Conservation (phyloP, 2,888 invertebrate species). For the Lepidonotus clava region DNA sequence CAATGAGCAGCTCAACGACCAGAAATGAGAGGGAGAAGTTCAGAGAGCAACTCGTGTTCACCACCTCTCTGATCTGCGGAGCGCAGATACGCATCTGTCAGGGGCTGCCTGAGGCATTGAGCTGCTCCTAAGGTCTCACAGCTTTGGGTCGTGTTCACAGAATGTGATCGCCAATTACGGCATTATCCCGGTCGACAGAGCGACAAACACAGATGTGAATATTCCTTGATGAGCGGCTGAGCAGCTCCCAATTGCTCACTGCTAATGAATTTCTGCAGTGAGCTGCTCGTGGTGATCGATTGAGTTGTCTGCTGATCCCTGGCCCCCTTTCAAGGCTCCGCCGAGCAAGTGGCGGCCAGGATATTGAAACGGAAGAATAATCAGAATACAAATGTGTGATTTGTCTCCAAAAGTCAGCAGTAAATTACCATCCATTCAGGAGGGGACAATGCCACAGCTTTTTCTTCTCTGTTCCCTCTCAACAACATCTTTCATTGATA, state of each 20-base stretch:
- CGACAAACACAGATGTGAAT: conserved; percentile 12
- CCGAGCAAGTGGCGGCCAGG: not conserved
- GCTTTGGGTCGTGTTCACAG: not conserved
- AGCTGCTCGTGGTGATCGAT: not conserved
- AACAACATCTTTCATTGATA: no score
- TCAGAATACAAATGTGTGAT: conserved; percentile 46
- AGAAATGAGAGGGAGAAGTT: no score
- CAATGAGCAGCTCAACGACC: no score
- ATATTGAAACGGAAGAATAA: conserved; percentile 38
- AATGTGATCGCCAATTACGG: conserved; percentile 38
- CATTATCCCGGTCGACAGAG: not conserved
- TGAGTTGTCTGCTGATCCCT: not conserved
- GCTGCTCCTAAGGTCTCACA: no score
- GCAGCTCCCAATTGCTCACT: not conserved
- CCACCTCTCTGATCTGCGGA: no score
- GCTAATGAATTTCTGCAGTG: conserved; percentile 26
- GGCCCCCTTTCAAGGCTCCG: not conserved
- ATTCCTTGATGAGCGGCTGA: conserved; percentile 34
- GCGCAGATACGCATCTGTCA: no score
- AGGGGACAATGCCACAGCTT: not conserved
- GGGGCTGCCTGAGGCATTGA: no score
- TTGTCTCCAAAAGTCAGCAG: conserved; percentile 20
- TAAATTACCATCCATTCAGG: not conserved
- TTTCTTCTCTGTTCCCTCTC: not conserved
- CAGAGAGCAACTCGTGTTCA: no score